phyloP scores from a whole-genome alignment of 2,888 invertebrate genomes.

The Drosophila mimica region DNA sequence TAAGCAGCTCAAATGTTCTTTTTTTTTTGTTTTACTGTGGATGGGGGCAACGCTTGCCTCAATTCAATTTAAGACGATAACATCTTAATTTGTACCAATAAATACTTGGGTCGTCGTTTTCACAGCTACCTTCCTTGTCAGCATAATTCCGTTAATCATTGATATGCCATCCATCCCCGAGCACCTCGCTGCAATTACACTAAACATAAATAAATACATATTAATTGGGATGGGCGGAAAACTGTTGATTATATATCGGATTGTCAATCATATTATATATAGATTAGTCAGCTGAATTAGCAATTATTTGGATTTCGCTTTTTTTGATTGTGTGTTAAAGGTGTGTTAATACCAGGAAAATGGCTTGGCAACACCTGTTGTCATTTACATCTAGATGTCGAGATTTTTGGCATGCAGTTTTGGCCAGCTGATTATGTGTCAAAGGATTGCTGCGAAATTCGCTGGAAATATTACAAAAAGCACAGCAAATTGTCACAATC shows the following conservation, averaged over 20 bases:
- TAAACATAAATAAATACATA: not conserved
- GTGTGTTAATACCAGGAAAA: not conserved
- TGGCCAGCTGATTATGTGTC: no score
- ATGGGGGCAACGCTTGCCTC: conserved; percentile 22
- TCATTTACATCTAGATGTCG: not conserved
- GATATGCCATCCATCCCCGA: conserved; percentile 26
- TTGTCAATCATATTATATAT: not conserved
- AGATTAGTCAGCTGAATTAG: not conserved
- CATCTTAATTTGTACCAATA: conserved; percentile 83
- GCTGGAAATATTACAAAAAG: no score
- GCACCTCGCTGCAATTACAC: conserved; percentile 27
- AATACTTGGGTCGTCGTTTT: conserved; percentile 60
- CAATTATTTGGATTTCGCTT: not conserved
- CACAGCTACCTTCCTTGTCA: conserved; percentile 56
- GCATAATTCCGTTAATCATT: conserved; percentile 58
- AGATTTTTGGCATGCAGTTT: not conserved
- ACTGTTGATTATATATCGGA: not conserved
- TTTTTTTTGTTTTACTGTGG: conserved; percentile 11
- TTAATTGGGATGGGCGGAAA: not conserved
- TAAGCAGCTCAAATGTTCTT: conserved; percentile 66
- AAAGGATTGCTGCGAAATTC: no score
- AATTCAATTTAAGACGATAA: conserved; percentile 79
- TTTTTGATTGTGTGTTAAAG: not conserved
- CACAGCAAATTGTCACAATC: no score
- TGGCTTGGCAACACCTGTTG: not conserved